phyloP scores from a whole-genome alignment of 2,113 vertebrate genomes.

The Salminus brasiliensis region DNA sequence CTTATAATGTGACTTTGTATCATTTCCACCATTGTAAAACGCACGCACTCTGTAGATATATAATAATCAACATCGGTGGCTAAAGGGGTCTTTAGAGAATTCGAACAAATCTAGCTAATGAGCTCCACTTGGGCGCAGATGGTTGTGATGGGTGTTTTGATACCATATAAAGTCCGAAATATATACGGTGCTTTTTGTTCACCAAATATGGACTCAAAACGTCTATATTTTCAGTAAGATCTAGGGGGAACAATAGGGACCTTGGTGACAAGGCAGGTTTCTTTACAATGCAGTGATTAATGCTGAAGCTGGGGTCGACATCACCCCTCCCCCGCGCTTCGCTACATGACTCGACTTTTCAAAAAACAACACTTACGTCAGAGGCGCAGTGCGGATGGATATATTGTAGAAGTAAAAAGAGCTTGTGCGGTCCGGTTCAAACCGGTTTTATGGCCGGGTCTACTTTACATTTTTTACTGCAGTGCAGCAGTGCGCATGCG shows the following conservation, averaged over 20 bases:
- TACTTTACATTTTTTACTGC: slow-evolving; percentile 69
- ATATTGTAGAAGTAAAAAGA: slow-evolving; percentile 32
- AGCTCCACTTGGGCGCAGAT: too few relatives aligned
- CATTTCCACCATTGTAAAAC: background rate
- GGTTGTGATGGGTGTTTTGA: too few relatives aligned
- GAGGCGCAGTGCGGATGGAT: slow-evolving; percentile 63
- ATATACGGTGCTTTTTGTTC: too few relatives aligned
- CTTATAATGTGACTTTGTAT: background rate
- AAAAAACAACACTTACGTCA: slow-evolving; percentile 68
- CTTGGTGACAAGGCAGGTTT: background rate
- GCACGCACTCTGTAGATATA: background rate
- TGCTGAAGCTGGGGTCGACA: too few relatives aligned
- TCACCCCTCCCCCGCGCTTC: too few relatives aligned
- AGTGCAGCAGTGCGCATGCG: slow-evolving; percentile 54
- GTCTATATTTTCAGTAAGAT: too few relatives aligned
- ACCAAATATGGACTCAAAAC: too few relatives aligned
- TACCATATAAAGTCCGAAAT: too few relatives aligned
- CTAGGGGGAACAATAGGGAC: background rate
- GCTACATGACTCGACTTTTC: background rate
- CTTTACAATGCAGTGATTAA: background rate
- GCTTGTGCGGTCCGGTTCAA: slow-evolving; percentile 65
- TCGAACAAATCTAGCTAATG: too few relatives aligned
- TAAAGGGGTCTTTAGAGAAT: background rate
- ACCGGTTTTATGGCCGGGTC: slow-evolving; percentile 65
- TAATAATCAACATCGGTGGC: background rate